Evolutionary conservation across 2,113 vertebrate species (phyloP).

Genomic region (Rhombomys opimus): DNA sequence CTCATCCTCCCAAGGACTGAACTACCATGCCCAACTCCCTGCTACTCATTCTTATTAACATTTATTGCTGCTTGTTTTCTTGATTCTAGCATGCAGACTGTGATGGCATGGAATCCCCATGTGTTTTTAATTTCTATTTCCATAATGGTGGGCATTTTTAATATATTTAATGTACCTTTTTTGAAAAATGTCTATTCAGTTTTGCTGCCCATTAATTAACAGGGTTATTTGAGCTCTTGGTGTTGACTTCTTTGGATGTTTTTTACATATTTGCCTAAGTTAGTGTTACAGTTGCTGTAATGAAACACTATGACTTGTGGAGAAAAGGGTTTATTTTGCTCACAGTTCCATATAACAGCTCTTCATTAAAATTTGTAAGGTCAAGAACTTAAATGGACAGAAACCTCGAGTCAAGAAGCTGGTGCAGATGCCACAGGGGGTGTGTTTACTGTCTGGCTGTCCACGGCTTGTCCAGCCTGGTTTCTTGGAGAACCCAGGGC

Average conservation of each 20-base stretch:
- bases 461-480: background rate
- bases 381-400: no score
- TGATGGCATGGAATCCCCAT: background rate
- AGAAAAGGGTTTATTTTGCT: background rate
- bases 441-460: background rate
- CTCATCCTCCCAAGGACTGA: background rate
- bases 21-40: no score
- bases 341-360: background rate
- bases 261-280: background rate
- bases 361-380: background rate
- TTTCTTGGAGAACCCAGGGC: background rate
- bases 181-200: background rate
- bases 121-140: background rate
- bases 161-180: background rate
- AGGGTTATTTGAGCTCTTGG: background rate
- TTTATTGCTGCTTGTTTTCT: background rate
- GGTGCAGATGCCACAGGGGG: background rate
- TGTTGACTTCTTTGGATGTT: background rate
- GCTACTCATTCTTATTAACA: background rate
- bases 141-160: background rate
- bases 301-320: background rate
- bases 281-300: background rate
- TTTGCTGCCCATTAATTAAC: background rate
- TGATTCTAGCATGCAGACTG: background rate
- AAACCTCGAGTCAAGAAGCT: background rate